Conservation (phyloP, 2,797 vertebrate genomes). For the Gymnocypris eckloni region DNA sequence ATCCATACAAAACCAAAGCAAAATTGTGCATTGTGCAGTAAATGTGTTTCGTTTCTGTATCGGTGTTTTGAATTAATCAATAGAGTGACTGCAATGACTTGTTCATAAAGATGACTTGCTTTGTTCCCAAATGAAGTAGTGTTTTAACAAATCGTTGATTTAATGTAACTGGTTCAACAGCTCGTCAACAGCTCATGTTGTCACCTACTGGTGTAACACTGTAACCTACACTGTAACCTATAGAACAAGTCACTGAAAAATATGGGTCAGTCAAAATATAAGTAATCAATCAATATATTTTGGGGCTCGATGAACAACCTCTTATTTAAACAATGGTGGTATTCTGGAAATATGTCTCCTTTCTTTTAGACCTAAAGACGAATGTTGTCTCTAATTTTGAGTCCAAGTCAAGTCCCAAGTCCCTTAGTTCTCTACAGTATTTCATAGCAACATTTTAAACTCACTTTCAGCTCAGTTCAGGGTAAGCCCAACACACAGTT, state of each 20-base stretch:
- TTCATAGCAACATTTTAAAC: neutral
- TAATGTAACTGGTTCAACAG: neutral
- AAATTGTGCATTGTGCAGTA: neutral
- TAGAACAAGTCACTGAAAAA: neutral
- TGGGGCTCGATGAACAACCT: neutral
- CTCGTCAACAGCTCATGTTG: too few species aligned
- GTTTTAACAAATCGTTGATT: neutral
- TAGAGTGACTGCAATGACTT: neutral
- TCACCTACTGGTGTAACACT: neutral
- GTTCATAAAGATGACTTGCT: neutral
- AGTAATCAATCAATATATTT: neutral
- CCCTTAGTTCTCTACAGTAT: neutral
- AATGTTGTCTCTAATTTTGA: constrained; percentile 2
- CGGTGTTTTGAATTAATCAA: neutral
- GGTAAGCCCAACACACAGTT: neutral
- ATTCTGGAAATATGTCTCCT: neutral
- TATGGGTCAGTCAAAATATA: neutral
- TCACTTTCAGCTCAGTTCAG: neutral
- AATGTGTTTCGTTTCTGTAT: neutral
- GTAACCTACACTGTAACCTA: neutral
- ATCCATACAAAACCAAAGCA: neutral
- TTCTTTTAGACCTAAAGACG: neutral
- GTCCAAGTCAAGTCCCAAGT: neutral
- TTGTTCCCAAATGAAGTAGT: neutral
- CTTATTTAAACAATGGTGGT: neutral